Conservation (phyloP, 2,797 vertebrate species). For the Eulemur coronatus region DNA sequence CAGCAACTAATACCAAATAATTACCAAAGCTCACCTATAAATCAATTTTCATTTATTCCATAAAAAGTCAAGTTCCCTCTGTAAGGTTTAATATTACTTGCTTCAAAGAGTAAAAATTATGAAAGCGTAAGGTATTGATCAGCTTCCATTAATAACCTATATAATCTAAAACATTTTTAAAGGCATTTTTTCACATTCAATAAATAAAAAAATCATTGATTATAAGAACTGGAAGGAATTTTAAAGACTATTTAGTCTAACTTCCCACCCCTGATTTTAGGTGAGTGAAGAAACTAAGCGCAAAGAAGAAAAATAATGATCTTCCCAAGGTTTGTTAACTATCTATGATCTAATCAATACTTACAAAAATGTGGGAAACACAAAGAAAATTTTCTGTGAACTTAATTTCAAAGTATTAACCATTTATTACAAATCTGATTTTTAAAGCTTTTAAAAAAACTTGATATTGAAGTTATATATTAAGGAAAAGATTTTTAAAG, state of each 20-base stretch:
- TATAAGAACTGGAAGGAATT: background rate
- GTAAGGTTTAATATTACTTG: background rate
- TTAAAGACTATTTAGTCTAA: background rate
- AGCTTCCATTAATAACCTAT: background rate
- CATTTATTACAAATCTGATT: background rate
- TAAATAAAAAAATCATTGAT: background rate
- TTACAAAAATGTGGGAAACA: background rate
- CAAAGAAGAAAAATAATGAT: background rate
- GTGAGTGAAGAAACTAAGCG: background rate
- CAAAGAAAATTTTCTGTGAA: background rate
- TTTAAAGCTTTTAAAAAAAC: conserved; percentile 2
- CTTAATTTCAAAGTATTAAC: conserved; percentile 1
- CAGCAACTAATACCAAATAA: conserved; percentile 23
- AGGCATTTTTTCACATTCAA: conserved; percentile 17
- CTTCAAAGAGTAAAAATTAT: background rate
- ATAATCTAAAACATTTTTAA: background rate
- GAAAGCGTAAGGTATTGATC: background rate
- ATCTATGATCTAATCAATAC: background rate
- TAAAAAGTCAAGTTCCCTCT: background rate
- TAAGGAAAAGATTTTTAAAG: background rate
- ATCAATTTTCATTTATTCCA: conserved; percentile 26
- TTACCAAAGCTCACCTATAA: background rate
- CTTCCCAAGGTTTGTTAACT: background rate
- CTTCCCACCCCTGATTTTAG: background rate
- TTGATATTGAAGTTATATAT: background rate